Evolutionary conservation across 2,113 vertebrate species (phyloP), one percentile per base, ranked within the genome.

Genomic region (Forbesichthys agassizii): DNA sequence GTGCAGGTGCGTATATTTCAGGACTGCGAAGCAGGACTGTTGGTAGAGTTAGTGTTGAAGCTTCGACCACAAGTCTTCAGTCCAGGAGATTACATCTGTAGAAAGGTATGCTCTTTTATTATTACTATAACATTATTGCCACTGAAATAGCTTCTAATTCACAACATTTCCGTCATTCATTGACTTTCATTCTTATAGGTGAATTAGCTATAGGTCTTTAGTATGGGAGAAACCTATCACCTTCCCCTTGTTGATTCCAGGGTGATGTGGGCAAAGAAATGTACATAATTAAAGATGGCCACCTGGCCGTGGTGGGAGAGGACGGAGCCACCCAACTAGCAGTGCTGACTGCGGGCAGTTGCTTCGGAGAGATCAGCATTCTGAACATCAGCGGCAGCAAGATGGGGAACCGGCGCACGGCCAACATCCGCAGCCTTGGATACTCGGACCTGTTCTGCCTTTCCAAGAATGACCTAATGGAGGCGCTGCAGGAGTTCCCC

Each of bases 271-370:
- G 97, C 27, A 97, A 96, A 71, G 98, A 99, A 88, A 98, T 99
- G 98, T 99, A 99, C 77, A 99, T 99, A 64, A 96, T 99, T 64
- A 98, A 98, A 88, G 97, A 99, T 60, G 97, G 97, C 33, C 95
- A 91, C 64, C 88, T 99, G 75, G 97, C 96, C 0, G 97, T 98
- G 76, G 96, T 98, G 63, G 96, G 92, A 0, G 96, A 98, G 5
- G 96, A 99, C 0, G 96, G 97, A 0, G 60, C 69, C 3, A 97
- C 95, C 5, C 95, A 98, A 83, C 95, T 94, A 0, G 96, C 96
- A 5, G 70, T 96, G 54, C 91, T 99, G 48, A 97, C 94, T 0
- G 84, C 94, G 0, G 96, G 97, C n/a, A 93, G 95, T 88, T 98
- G 96, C 84, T 99, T 99, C 56, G 97, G 97, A 0, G 96, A 99